Conservation (phyloP, 2,113 vertebrate species). For the Ibidorhyncha struthersii region DNA sequence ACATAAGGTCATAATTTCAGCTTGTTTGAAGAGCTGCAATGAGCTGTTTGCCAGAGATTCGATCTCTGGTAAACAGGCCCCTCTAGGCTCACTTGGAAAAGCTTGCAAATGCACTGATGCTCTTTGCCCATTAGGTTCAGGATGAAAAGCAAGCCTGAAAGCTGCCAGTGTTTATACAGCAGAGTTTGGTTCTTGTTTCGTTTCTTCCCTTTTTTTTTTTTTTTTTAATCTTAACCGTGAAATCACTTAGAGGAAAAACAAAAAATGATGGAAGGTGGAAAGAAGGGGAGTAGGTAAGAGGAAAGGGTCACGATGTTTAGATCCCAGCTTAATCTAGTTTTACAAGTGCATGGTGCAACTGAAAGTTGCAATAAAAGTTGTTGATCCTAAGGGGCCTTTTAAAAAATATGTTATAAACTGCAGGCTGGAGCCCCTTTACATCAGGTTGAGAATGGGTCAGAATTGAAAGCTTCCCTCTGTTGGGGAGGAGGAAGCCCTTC, state of each 20-base stretch:
- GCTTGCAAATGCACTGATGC: constrained; percentile 32
- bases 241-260: background rate
- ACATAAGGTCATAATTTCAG: constrained; percentile 70
- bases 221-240: background rate
- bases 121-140: constrained; percentile 49
- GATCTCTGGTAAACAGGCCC: constrained; percentile 69
- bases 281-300: background rate
- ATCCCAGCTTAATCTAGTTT: background rate
- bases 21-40: constrained; percentile 70
- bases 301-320: background rate
- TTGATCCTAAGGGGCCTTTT: constrained; percentile 1
- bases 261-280: background rate
- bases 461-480: background rate
- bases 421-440: background rate
- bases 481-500: background rate
- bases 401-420: background rate
- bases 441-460: background rate
- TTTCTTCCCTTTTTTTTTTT: background rate
- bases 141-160: constrained; percentile 55
- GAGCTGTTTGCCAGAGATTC: constrained; percentile 72
- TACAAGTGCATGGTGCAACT: background rate
- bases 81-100: constrained; percentile 69
- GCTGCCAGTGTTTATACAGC: constrained; percentile 59
- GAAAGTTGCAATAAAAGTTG: constrained; percentile 14
- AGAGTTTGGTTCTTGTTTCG: constrained; percentile 1